phyloP scores from a whole-genome alignment of 2,888 invertebrate species.

The Chouioia cunea region DNA sequence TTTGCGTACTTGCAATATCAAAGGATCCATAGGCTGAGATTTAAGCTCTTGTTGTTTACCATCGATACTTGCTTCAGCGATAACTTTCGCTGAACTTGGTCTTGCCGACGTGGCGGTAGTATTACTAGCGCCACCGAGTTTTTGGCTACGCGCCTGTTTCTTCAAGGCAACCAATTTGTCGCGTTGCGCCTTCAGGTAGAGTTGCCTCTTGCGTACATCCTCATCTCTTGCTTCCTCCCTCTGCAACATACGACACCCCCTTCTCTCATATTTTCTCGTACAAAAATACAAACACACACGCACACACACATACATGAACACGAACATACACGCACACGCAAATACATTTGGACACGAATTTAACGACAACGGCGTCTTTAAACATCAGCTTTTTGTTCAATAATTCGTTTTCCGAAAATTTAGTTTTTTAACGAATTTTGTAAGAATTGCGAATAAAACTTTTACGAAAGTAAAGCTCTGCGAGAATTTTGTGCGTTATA shows the following conservation, averaged over 20 bases:
- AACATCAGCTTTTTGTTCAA: too few relatives aligned
- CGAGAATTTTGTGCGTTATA: background rate
- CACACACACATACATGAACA: too few relatives aligned
- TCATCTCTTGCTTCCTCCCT: conserved; percentile 61
- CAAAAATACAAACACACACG: too few relatives aligned
- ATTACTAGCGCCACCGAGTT: conserved; percentile 76
- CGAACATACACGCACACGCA: too few relatives aligned
- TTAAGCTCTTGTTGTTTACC: conserved; percentile 59
- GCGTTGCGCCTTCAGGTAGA: conserved; percentile 88
- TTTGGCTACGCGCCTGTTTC: conserved; percentile 86
- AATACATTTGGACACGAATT: too few relatives aligned
- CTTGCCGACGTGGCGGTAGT: conserved; percentile 58
- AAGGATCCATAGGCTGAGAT: conserved; percentile 61
- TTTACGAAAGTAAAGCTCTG: background rate
- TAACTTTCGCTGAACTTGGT: conserved; percentile 62
- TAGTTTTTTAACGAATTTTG: too few relatives aligned
- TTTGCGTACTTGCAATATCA: conserved; percentile 82
- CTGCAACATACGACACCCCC: conserved; percentile 20
- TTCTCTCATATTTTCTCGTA: too few relatives aligned
- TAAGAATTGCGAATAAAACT: too few relatives aligned
- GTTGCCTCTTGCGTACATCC: conserved; percentile 84
- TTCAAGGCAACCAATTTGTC: conserved; percentile 92
- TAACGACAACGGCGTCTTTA: too few relatives aligned
- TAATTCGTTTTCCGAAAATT: too few relatives aligned
- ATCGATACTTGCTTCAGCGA: conserved; percentile 63